Evolutionary conservation across 2,113 vertebrate genomes (phyloP).

Genomic region (Dryoscopus gambensis): DNA sequence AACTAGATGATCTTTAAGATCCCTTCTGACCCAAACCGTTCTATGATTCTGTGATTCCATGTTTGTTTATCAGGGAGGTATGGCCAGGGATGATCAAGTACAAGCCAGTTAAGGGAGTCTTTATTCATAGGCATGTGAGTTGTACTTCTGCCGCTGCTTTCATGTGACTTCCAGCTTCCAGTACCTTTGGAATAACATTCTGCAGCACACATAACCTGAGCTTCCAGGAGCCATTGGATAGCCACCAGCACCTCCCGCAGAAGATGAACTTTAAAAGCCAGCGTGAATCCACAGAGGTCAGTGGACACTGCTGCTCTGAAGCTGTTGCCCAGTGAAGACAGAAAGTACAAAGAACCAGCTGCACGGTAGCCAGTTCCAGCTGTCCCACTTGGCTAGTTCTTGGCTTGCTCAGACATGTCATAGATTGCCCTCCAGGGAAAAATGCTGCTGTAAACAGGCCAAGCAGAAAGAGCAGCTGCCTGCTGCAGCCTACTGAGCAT

Average conservation of each 20-base stretch:
- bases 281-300: accelerated
- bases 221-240: background rate
- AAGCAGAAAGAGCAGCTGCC: background rate
- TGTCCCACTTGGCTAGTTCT: background rate
- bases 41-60: background rate
- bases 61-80: background rate
- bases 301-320: background rate
- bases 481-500: background rate
- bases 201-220: background rate
- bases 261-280: background rate
- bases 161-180: background rate
- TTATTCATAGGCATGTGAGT: background rate
- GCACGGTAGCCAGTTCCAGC: background rate
- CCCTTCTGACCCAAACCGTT: background rate
- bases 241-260: accelerated
- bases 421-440: background rate
- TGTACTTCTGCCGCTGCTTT: background rate
- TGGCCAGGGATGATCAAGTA: background rate
- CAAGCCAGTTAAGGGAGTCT: background rate
- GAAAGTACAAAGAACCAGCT: background rate
- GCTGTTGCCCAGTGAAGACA: background rate
- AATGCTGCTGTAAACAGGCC: background rate
- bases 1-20: background rate
- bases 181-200: background rate
- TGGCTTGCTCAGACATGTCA: background rate